Evolutionary conservation across 92 coral and sea anemone genomes (phyloP), one percentile per base, ranked within the genome.

Genomic region (Chrysogorgia sp.): DNA sequence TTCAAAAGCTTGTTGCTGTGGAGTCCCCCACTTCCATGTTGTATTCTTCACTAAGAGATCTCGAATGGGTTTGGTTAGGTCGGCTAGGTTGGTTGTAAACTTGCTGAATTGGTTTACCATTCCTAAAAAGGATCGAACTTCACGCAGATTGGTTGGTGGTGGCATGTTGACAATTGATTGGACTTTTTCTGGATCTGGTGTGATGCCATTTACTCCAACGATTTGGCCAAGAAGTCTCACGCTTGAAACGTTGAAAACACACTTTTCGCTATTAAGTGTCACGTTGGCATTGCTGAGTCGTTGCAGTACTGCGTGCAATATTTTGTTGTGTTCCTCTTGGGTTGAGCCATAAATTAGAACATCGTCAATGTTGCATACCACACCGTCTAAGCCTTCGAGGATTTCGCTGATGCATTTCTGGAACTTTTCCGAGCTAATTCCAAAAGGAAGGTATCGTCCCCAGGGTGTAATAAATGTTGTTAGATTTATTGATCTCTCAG

Each of bases 1-100:
- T 24, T 60, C 58, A 49, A 84, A 85, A 24, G 85, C 87, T 56
- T 67, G 45, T 49, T 63, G 77, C 43, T 85, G 90, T 40, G 74
- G 82, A 40, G 71, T 83, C 41, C 82, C 63, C 89, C 92, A 88
- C 70, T 84, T 33, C 86, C 84, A 84, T 19, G 79, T 68, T n/a
- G 62, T 81, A 48, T 71, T 81, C 32, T 85, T 82, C 50, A 62
- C 63, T 55, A 89, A 87, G 2, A 82, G 88, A 23, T 86, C 86
- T 50, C 86, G 61, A 23, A 89, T 64, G 13, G 87, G 86, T 63
- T 89, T 86, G 59, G 87, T 85, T 58, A 82, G 62, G 52, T 86
- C 82, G 26, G 88, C 90, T 19, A 75, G 76, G 43, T 75, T 71
- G 1, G 32, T 34, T 0, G 60, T 43, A 76, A 83, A 76, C 60